Evolutionary conservation across 2,113 vertebrate species (phyloP), one percentile per base, ranked within the genome.

Genomic region (Pagrus major): DNA sequence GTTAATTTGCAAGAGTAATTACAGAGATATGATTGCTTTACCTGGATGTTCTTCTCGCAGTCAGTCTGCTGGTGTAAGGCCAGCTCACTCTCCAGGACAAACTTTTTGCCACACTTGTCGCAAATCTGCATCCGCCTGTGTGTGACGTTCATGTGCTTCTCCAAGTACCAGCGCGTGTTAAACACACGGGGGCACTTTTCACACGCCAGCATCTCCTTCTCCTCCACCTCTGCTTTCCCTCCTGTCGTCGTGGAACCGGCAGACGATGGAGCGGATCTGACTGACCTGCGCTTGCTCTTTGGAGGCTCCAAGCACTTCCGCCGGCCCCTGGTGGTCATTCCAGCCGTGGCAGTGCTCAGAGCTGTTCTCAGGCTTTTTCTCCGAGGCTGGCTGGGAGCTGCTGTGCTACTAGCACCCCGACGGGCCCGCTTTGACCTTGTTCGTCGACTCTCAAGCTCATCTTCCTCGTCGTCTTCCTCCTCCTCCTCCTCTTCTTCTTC

Each of bases 31-130:
- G 9, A 29, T 9, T 47, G 27, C 35, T 60, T 83, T 95, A 99
- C 98, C 98, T 99, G 98, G 88, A 99, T 99, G 92, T 99, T 99
- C 94, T 98, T 99, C 92, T 99, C 98, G 88, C 98, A 99, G 95
- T 99, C 98, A 4, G 98, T 99, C 94, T 99, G 98, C 95, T 99
- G 98, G 93, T 99, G 98, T 85, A 99, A 96, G 83, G 97, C 97
- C 94, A 99, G 96, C 95, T 99, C 98, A 75, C 97, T 99, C 95
- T 99, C 98, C 90, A 99, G 95, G 84, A 98, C 98, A 91, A 99
- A 99, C 93, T 99, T 99, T 94, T 99, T 99, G 79, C 97, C 98
- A 52, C 98, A 99, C 80, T 99, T 99, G 95, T 99, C 98, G 85
- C 98, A 99, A 91, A 99, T 99, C 95, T 99, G 98, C 98, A 99